A percentile compares a stretch with the other conserved stretches of the same genome.
These are phyloP conservation scores for Apotomis turbidana DNA, from an alignment of 2,888 invertebrate species.

Conservation along the genomic window DNA sequence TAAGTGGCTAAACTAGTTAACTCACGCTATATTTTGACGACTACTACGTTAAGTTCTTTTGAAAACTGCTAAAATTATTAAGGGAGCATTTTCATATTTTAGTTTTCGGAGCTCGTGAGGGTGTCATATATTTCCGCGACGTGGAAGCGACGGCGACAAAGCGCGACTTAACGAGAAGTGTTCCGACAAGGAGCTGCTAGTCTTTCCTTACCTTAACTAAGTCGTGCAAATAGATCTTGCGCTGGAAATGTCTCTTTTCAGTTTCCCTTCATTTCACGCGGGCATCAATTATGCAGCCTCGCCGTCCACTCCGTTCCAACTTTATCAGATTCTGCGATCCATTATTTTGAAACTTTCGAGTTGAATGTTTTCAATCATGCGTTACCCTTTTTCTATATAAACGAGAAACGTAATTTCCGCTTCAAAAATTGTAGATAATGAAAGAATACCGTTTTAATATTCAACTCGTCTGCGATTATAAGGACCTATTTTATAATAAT, in stretches of 20 bases:
- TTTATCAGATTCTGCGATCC: constrained; percentile 4
- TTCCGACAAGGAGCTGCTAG: constrained; percentile 56
- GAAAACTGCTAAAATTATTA: background rate
- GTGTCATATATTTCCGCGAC: constrained; percentile 39
- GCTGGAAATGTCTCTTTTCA: constrained; percentile 52
- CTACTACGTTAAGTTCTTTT: background rate
- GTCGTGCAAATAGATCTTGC: constrained; percentile 62
- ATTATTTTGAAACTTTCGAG: constrained; percentile 17
- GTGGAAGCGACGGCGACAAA: constrained; percentile 51
- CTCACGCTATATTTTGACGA: background rate
- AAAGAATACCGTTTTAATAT: constrained; percentile 60
- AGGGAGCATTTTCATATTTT: background rate
- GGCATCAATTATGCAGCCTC: constrained; percentile 52
- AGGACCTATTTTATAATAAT: constrained; percentile 57
- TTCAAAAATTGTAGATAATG: constrained; percentile 39
- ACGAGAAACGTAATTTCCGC: constrained; percentile 45
- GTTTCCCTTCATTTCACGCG: constrained; percentile 48
- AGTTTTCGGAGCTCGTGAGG: background rate
- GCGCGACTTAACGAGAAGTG: constrained; percentile 59
- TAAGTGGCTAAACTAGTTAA: background rate
- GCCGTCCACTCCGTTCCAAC: constrained; percentile 41
- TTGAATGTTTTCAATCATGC: constrained; percentile 22
- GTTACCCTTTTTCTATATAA: constrained; percentile 27
- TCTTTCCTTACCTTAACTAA: constrained; percentile 54
- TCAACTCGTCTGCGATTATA: constrained; percentile 68